These are phyloP conservation scores for Cantharis lateralis DNA, from an alignment of 2,888 invertebrate genomes.

Conservation along the genomic window DNA sequence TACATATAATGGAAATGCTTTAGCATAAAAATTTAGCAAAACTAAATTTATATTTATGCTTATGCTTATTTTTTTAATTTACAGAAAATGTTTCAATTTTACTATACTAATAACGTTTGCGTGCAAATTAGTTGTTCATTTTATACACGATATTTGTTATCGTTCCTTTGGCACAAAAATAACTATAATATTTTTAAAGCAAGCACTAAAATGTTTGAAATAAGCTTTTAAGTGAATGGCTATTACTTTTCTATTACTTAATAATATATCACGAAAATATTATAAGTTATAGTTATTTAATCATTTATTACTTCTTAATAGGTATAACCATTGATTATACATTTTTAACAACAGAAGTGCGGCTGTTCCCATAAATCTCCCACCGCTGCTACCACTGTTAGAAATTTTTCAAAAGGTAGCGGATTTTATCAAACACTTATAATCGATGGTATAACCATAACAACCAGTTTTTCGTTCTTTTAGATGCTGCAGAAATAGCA, in stretches of 20 bases:
- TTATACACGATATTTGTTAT: not conserved
- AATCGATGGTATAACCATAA: not conserved
- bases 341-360: no score
- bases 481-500: not conserved
- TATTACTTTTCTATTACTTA: not conserved
- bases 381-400: no score
- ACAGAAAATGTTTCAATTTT: not conserved
- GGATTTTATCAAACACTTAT: no score
- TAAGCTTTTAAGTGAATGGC: not conserved
- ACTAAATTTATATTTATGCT: not conserved
- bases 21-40: not conserved
- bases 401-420: no score
- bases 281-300: not conserved
- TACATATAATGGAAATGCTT: not conserved
- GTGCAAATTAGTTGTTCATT: not conserved
- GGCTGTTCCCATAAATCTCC: no score
- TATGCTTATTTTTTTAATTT: not conserved
- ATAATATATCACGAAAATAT: not conserved
- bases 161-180: not conserved
- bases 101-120: not conserved
- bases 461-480: not conserved
- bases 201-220: not conserved
- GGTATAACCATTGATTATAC: not conserved
- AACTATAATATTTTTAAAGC: not conserved
- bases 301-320: not conserved